These are phyloP conservation scores for Takifugu flavidus DNA, from an alignment of 2,113 vertebrate species.

Conservation along the genomic window DNA sequence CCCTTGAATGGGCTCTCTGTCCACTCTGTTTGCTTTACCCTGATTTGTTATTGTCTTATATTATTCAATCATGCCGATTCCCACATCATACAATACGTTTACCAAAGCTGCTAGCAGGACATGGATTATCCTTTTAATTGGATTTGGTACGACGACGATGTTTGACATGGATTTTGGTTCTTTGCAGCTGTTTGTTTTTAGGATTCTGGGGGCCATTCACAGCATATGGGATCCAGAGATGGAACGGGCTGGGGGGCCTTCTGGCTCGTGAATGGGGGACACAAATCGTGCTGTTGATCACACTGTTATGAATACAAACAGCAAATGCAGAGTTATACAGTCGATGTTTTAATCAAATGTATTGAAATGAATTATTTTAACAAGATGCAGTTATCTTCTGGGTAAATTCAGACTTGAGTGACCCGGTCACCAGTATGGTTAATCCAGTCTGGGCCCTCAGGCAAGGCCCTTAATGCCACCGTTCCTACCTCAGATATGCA, in stretches of 20 bases:
- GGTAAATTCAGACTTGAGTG: too few species aligned
- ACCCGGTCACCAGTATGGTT: too few species aligned
- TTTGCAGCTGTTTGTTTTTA: conserved; percentile 56
- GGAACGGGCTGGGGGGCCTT: conserved; percentile 42
- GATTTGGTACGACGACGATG: conserved; percentile 46
- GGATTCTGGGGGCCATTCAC: conserved; percentile 44
- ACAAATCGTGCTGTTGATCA: conserved; percentile 21
- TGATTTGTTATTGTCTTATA: conserved; percentile 61
- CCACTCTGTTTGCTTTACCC: conserved; percentile 44
- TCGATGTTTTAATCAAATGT: too few species aligned
- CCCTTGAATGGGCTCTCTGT: conserved; percentile 63
- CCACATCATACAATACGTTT: conserved; percentile 47
- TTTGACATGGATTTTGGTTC: conserved; percentile 56
- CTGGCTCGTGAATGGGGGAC: conserved; percentile 13
- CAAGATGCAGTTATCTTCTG: too few species aligned
- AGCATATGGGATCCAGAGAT: conserved; percentile 45
- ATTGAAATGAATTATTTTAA: too few species aligned
- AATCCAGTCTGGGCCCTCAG: too few species aligned
- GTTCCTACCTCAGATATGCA: too few species aligned
- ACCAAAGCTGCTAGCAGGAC: conserved; percentile 40
- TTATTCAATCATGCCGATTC: conserved; percentile 60
- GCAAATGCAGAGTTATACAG: background rate
- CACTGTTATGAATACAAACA: conserved; percentile 22
- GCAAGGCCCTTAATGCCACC: too few species aligned
- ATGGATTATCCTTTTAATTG: conserved; percentile 53